Evolutionary conservation across 2,113 vertebrate genomes (phyloP).

Genomic region (Oncorhynchus nerka): DNA sequence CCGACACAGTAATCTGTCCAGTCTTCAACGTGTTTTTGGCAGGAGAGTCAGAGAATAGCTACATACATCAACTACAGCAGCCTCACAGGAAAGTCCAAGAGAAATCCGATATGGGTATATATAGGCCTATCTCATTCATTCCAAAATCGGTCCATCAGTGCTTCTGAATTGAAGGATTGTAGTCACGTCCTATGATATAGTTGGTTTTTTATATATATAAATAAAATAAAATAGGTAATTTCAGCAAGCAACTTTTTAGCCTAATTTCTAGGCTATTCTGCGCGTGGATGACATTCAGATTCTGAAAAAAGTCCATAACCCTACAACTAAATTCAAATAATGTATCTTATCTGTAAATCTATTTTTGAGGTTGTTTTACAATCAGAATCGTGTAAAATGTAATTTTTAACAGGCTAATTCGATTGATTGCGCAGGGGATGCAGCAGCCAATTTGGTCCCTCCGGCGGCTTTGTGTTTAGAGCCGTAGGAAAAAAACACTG

Average conservation of each 20-base stretch:
- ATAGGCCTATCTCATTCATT: slow-evolving; percentile 19
- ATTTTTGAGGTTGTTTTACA: neutral
- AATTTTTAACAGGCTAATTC: neutral
- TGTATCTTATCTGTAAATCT: neutral
- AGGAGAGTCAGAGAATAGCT: slow-evolving; percentile 50
- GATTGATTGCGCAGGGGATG: slow-evolving; percentile 19
- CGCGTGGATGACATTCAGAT: neutral
- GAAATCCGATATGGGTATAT: neutral
- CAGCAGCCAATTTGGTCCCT: slow-evolving; percentile 25
- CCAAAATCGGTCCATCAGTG: neutral
- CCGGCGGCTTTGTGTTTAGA: neutral
- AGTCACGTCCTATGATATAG: neutral
- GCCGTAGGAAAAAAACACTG: neutral
- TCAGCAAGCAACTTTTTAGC: neutral
- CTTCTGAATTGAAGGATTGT: neutral
- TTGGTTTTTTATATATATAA: neutral
- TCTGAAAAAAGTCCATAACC: neutral
- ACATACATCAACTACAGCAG: slow-evolving; percentile 17
- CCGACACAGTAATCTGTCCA: slow-evolving; percentile 52
- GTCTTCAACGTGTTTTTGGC: slow-evolving; percentile 40
- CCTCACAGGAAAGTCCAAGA: slow-evolving; percentile 59
- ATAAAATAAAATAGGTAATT: neutral
- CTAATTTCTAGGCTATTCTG: neutral
- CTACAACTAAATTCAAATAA: neutral
- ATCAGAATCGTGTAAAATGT: neutral